These are phyloP conservation scores for Rhineura floridana DNA, from an alignment of 2,113 vertebrate genomes.

Conservation along the genomic window DNA sequence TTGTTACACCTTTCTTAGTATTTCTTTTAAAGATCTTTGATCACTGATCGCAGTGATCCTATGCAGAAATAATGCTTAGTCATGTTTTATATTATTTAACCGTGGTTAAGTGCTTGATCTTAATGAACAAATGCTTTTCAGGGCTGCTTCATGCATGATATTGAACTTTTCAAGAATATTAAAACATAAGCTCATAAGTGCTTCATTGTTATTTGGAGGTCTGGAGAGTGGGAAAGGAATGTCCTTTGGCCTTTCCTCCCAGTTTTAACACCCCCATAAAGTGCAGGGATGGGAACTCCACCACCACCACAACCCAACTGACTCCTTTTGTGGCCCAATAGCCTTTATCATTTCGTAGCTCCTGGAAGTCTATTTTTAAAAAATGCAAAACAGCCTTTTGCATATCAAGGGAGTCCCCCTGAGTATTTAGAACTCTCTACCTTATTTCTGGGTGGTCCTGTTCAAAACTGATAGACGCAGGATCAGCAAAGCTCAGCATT, in stretches of 20 bases:
- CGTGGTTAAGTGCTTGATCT: neutral
- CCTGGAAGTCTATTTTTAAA: neutral
- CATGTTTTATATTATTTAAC: neutral
- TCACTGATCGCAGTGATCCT: neutral
- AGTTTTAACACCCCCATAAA: neutral
- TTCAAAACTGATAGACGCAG: neutral
- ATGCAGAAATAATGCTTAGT: neutral
- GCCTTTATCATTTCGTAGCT: neutral
- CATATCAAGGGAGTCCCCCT: neutral
- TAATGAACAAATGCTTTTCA: neutral
- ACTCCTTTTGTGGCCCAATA: too few relatives aligned
- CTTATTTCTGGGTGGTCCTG: too few relatives aligned
- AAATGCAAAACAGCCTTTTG: neutral
- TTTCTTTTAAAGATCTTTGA: neutral
- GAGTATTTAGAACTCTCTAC: neutral
- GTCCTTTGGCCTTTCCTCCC: neutral
- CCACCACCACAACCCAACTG: too few relatives aligned
- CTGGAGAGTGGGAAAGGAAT: neutral
- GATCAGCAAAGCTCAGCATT: neutral
- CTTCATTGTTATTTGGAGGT: neutral
- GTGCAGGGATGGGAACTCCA: too few relatives aligned
- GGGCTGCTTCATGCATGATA: neutral
- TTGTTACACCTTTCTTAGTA: too few relatives aligned
- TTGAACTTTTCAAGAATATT: neutral
- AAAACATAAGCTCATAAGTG: neutral